These are phyloP conservation scores for Cryptocheilus praepositus DNA, from an alignment of 2,888 invertebrate species.

Conservation along the genomic window DNA sequence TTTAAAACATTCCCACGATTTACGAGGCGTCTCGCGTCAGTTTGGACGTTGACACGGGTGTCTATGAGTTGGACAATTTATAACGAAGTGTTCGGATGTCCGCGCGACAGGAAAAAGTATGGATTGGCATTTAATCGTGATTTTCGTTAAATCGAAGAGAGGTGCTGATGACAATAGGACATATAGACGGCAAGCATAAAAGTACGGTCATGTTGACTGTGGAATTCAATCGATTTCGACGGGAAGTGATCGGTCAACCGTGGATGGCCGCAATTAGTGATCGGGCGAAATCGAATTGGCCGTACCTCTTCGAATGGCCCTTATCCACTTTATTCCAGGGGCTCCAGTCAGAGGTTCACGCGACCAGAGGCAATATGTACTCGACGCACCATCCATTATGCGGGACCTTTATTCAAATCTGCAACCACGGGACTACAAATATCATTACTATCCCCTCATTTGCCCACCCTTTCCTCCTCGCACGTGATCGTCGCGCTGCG, in stretches of 20 bases:
- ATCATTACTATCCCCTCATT: slow-evolving; percentile 43
- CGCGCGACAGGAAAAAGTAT: too few relatives aligned
- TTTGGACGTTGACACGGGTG: too few relatives aligned
- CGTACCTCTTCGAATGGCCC: slow-evolving; percentile 26
- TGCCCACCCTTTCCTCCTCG: slow-evolving; percentile 8
- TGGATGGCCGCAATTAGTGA: slow-evolving; percentile 37
- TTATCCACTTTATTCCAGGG: slow-evolving; percentile 52
- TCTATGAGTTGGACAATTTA: too few relatives aligned
- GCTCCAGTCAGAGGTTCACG: slow-evolving; percentile 40
- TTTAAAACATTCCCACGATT: too few relatives aligned
- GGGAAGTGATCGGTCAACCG: slow-evolving; percentile 19
- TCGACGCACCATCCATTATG: slow-evolving; percentile 62
- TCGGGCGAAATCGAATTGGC: slow-evolving; percentile 35
- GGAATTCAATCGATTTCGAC: neutral
- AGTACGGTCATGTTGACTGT: neutral
- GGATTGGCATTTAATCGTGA: too few relatives aligned
- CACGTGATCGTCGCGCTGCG: slow-evolving; percentile 30
- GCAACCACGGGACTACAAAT: slow-evolving; percentile 59
- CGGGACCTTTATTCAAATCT: slow-evolving; percentile 63
- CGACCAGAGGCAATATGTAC: slow-evolving; percentile 59
- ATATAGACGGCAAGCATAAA: neutral
- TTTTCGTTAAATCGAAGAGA: too few relatives aligned
- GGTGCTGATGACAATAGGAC: neutral
- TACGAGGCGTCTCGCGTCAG: too few relatives aligned
- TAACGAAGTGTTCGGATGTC: too few relatives aligned